phyloP scores from a whole-genome alignment of 1,140 invertebrate genomes.

The Metopolophium dirhodum region DNA sequence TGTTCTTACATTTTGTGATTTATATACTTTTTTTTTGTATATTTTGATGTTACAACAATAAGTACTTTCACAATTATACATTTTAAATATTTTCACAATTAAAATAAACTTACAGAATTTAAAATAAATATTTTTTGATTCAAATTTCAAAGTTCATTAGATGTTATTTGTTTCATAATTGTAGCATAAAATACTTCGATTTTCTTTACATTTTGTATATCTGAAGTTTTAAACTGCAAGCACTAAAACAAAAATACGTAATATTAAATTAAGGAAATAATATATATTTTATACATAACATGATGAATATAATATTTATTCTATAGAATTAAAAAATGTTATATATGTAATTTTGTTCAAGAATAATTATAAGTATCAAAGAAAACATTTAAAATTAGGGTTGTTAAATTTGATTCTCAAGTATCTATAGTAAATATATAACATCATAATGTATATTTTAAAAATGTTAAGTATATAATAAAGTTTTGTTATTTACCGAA shows the following conservation, averaged over 20 bases:
- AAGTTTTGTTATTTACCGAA: slow-evolving; percentile 12
- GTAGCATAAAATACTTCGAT: slow-evolving; percentile 49
- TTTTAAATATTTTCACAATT: background rate
- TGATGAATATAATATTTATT: background rate
- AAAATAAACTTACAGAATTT: background rate
- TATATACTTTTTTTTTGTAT: background rate
- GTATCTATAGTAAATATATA: too few relatives aligned
- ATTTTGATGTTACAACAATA: background rate
- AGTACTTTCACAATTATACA: background rate
- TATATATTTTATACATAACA: background rate
- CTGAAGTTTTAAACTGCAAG: slow-evolving; percentile 50
- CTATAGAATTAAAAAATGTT: background rate
- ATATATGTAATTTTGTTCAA: too few relatives aligned
- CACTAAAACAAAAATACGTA: slow-evolving; percentile 28
- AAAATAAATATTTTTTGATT: background rate
- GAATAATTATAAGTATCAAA: background rate
- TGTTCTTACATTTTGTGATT: background rate
- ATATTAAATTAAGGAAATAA: background rate
- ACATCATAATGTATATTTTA: too few relatives aligned
- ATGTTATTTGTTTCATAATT: slow-evolving; percentile 47
- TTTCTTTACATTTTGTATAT: slow-evolving; percentile 47
- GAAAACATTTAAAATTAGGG: background rate
- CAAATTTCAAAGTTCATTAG: background rate
- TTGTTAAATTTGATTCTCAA: background rate
- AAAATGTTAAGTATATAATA: background rate